Evolutionary conservation across 2,113 vertebrate genomes (phyloP), one percentile per base, ranked within the genome.

Genomic region (Paracanthobrama guichenoti): DNA sequence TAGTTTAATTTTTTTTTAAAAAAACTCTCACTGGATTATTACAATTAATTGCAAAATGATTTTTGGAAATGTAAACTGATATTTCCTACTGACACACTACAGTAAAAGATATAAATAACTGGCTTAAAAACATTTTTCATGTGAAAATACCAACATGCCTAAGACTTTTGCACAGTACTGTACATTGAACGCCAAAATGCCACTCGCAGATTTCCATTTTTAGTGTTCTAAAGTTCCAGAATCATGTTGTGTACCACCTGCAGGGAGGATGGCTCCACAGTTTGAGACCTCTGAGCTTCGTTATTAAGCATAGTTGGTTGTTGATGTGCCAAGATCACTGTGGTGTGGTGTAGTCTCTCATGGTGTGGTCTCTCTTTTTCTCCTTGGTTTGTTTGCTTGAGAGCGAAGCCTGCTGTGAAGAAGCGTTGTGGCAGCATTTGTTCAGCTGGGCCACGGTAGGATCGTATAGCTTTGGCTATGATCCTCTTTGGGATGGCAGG

Each of bases 401-500:
- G 50, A 48, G 16, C 5, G 22, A 78, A 24, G 62, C 85, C 22
- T 86, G 81, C 57, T 42, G 74, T 55, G 87, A 79, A 81, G 87
- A 80, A 80, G 42, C 39, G 42, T 44, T 48, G 78, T 80, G 59
- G 78, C 59, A 28, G 78, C 78, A 46, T 84, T 84, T 84, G 64
- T 79, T 84, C 74, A 84, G 75, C 83, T 85, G 66, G 42, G 26
- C 22, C 26, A 2, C 1, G 31, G 53, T 10, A 72, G 60, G 77
- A 60, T 85, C 67, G 3, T 31, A 57, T 84, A 78, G 88, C 90
- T 88, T 86, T 80, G 59, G 78, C 88, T 81, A 18, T 14, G 64
- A 69, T 81, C 44, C 22, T 69, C 64, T 22, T 66, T 7, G 44
- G 11, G 46, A 69, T 69, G 64, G 46, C 28, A 81, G 28, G 79